phyloP scores from a whole-genome alignment of 92 coral and sea anemone species.

The Epizoanthus fatuus region DNA sequence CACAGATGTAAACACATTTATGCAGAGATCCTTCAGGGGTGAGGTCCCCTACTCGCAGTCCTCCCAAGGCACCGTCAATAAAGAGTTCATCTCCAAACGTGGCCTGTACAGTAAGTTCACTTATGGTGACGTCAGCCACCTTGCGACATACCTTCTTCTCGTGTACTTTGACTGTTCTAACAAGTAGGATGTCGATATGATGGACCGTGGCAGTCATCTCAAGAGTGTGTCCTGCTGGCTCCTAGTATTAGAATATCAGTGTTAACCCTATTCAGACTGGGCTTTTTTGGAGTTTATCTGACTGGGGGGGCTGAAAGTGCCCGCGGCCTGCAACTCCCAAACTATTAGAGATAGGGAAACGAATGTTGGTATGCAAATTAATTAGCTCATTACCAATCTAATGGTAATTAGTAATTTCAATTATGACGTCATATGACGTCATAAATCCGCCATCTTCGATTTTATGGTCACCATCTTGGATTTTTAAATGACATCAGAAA shows the following conservation, averaged over 20 bases:
- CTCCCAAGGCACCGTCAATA: conserved; percentile 96
- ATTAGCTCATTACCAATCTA: too few relatives aligned
- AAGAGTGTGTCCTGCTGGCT: conserved; percentile 63
- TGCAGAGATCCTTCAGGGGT: conserved; percentile 95
- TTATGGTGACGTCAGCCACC: conserved; percentile 94
- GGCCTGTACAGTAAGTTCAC: conserved; percentile 82
- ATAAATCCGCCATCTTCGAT: too few relatives aligned
- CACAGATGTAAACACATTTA: conserved; percentile 88
- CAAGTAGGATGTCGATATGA: conserved; percentile 81
- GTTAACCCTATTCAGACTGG: background rate
- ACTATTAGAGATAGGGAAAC: too few relatives aligned
- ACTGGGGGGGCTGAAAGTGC: too few relatives aligned
- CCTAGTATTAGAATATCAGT: conserved; percentile 3
- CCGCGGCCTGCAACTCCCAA: too few relatives aligned
- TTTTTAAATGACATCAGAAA: too few relatives aligned
- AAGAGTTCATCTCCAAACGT: conserved; percentile 86
- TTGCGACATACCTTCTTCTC: conserved; percentile 78
- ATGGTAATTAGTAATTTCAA: too few relatives aligned
- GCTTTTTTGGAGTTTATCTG: too few relatives aligned
- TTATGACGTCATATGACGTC: too few relatives aligned
- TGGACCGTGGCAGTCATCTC: conserved; percentile 93
- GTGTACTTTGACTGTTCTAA: conserved; percentile 75
- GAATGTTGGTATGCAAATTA: too few relatives aligned
- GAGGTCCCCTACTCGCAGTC: conserved; percentile 89
- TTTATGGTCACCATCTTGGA: too few relatives aligned